A percentile compares a stretch with the other conserved stretches of the same genome.
Conservation (phyloP, 2,888 invertebrate species). For the Hanleya hanleyi region DNA sequence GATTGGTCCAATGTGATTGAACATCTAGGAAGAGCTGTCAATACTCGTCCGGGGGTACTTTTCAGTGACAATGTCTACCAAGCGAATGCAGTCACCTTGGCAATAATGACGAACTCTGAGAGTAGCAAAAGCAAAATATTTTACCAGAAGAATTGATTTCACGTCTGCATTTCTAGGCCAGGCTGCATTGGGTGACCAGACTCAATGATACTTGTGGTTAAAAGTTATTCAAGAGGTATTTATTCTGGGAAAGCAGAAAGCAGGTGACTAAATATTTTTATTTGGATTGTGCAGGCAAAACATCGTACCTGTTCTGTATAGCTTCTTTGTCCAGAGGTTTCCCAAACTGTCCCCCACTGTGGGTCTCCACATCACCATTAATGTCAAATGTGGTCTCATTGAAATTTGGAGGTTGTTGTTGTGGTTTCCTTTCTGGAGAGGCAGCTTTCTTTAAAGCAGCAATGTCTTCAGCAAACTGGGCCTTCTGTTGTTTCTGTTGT, state of each 20-base stretch:
- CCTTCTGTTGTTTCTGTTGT: background rate
- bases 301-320: background rate
- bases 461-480: background rate
- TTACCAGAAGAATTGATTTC: too few relatives aligned
- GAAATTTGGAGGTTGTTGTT: constrained; percentile 27
- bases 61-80: too few relatives aligned
- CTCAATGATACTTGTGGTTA: too few relatives aligned
- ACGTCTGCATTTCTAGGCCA: too few relatives aligned
- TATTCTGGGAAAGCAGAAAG: background rate
- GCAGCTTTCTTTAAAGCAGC: background rate
- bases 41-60: too few relatives aligned
- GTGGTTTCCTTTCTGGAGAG: background rate
- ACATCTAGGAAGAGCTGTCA: too few relatives aligned
- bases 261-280: background rate
- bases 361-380: constrained; percentile 92
- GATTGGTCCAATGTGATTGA: too few relatives aligned
- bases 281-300: background rate
- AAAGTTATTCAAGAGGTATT: too few relatives aligned
- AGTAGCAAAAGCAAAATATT: too few relatives aligned
- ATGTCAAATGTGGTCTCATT: constrained; percentile 85
- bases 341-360: background rate
- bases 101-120: too few relatives aligned
- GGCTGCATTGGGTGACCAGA: too few relatives aligned
- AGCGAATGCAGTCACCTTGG: too few relatives aligned
- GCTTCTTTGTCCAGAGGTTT: background rate